A percentile compares a stretch with the other conserved stretches of the same genome.
Conservation (phyloP, 2,113 vertebrate species). For the Eptatretus burgeri region DNA sequence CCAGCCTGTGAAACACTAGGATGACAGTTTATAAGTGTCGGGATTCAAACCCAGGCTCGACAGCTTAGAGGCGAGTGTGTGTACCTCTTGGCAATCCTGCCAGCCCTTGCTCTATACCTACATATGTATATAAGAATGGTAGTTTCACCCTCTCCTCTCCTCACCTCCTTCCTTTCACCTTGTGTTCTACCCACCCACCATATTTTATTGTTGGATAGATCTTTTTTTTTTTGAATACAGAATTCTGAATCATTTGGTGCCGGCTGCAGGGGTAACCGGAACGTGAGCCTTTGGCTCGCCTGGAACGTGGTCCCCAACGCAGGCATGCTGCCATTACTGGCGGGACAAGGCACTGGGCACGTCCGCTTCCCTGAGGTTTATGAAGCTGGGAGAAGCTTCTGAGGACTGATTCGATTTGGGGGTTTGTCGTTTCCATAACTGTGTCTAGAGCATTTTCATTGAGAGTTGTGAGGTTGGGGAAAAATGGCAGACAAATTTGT, state of each 20-base stretch:
- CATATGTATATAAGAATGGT: not conserved
- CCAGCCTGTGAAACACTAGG: too few species aligned
- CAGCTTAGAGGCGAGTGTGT: too few species aligned
- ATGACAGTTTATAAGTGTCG: conserved; percentile 7
- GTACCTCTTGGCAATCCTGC: too few species aligned
- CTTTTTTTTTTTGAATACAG: conserved; percentile 8
- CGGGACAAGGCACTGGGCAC: conserved; percentile 54
- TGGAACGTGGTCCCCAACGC: conserved; percentile 97
- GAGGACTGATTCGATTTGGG: conserved; percentile 13
- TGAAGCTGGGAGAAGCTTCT: conserved; percentile 61
- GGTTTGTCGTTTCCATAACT: too few species aligned
- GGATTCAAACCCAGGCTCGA: conserved; percentile 6
- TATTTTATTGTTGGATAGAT: conserved; percentile 8
- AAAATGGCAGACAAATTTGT: too few species aligned
- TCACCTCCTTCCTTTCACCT: conserved; percentile 8
- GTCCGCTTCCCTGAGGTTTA: conserved; percentile 69
- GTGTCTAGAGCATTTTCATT: too few species aligned
- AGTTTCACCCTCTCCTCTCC: not conserved
- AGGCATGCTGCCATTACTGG: conserved; percentile 70
- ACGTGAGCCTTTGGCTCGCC: conserved; percentile 70
- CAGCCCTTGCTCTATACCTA: not conserved
- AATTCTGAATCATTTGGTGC: conserved; percentile 3
- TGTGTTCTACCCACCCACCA: conserved; percentile 1
- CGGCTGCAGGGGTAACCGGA: conserved; percentile 53
- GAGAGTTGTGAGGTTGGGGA: too few species aligned